phyloP scores from a whole-genome alignment of 64 coral and sea anemone genomes.

The Porites australiensis region DNA sequence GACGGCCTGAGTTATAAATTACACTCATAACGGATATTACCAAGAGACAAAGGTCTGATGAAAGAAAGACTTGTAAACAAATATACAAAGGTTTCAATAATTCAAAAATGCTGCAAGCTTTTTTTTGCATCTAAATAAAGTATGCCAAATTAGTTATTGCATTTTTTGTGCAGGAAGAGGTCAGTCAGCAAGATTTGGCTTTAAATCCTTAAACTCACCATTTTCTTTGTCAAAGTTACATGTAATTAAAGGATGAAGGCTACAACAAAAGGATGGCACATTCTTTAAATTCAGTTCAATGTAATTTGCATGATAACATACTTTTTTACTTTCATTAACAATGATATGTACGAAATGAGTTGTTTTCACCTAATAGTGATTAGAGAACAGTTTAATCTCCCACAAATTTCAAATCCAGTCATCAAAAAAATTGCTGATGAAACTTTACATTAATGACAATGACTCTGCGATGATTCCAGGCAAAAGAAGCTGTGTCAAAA shows the following conservation, averaged over 20 bases:
- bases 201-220: neutral
- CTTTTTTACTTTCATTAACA: neutral
- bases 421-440: too few species aligned
- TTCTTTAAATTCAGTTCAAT: neutral
- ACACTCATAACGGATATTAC: neutral
- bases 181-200: neutral
- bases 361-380: too few species aligned
- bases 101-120: too few species aligned
- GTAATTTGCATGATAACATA: neutral
- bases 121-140: neutral
- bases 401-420: too few species aligned
- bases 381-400: too few species aligned
- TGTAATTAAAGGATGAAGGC: neutral
- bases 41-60: neutral
- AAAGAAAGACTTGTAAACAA: neutral
- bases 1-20: neutral
- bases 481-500: too few species aligned
- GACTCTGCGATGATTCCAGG: too few species aligned
- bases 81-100: neutral
- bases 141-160: neutral
- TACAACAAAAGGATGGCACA: conserved; percentile 19
- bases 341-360: too few species aligned
- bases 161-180: neutral
- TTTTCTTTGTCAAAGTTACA: neutral
- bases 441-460: too few species aligned